phyloP scores from a whole-genome alignment of 2,888 invertebrate genomes.

The Pterostichus niger region DNA sequence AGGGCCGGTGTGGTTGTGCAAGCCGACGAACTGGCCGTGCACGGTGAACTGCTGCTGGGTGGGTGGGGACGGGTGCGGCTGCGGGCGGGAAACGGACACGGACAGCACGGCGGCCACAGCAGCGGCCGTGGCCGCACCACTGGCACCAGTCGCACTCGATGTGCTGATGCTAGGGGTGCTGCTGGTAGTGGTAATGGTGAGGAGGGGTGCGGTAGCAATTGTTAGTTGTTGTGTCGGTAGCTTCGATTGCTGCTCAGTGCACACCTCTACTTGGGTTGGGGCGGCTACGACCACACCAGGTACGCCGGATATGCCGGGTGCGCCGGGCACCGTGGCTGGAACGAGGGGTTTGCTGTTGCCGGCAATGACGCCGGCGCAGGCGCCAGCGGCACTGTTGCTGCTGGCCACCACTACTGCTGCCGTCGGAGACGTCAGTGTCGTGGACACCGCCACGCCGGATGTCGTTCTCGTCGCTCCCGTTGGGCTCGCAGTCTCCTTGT shows the following conservation, averaged over 20 bases:
- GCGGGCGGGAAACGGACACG: slow-evolving; percentile 62
- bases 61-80: slow-evolving; percentile 72
- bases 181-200: slow-evolving; percentile 68
- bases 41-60: slow-evolving; percentile 77
- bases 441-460: slow-evolving; percentile 72
- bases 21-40: slow-evolving; percentile 76
- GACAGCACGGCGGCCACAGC: slow-evolving; percentile 38
- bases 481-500: slow-evolving; percentile 79
- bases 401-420: slow-evolving; percentile 69
- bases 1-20: slow-evolving; percentile 80
- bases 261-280: slow-evolving; percentile 75
- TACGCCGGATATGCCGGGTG: slow-evolving; percentile 49
- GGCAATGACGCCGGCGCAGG: slow-evolving; percentile 71
- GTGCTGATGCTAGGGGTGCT: slow-evolving; percentile 68
- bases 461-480: slow-evolving; percentile 76
- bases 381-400: slow-evolving; percentile 61
- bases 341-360: slow-evolving; percentile 62
- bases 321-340: slow-evolving; percentile 63
- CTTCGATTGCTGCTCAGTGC: slow-evolving; percentile 74
- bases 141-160: too few species aligned
- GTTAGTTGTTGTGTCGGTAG: slow-evolving; percentile 72
- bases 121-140: slow-evolving; percentile 39
- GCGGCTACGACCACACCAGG: slow-evolving; percentile 70
- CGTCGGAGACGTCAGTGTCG: slow-evolving; percentile 73
- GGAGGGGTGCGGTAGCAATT: slow-evolving; percentile 74